Evolutionary conservation across 1,140 invertebrate genomes (phyloP), one percentile per base, ranked within the genome.

Genomic region (Drosophila burlai): DNA sequence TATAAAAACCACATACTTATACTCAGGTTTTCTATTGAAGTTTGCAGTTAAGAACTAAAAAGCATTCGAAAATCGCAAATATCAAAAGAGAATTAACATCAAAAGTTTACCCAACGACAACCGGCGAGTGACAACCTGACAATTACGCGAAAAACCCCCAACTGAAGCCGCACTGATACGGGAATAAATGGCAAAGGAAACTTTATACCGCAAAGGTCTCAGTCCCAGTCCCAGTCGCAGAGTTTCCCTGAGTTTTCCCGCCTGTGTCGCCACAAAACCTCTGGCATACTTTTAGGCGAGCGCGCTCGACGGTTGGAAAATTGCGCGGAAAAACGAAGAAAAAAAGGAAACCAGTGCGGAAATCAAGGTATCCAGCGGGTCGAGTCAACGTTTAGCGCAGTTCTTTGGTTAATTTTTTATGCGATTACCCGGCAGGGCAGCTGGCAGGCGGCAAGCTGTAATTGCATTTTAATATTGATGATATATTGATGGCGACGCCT

Each of bases 401-500:
- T 72, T 72, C 50, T 55, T 80, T 11, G 69, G 50, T 66, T 60
- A 43, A 36, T 82, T 59, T 78, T 76, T 71, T 54, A 55, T 62
- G 49, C 54, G 66, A 66, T 62, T 73, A 18, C 57, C 46, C 72
- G 31, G 49, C 67, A 71, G 67, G 67, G 67, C 67, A 68, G 36
- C 49, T 55, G 54, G 36, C 52, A 50, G 47, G 46, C 46, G 67
- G 67, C 52, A 61, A 45, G 50, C 74, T 62, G 79, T 78, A 85
- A 85, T 86, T 86, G 83, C 75, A 86, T 82, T 85, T 83, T 66
- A 79, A 87, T 87, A 83, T 85, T 83, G 80, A 86, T 85, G 83
- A 76, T 76, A 76, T 67, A 76, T 76, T 76, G 73, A 66, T 66
- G 74, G 26, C 36, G 45, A 40, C 54, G 54, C 54, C 6, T 10